phyloP scores from a whole-genome alignment of 2,113 vertebrate genomes.

The Platichthys stellatus region DNA sequence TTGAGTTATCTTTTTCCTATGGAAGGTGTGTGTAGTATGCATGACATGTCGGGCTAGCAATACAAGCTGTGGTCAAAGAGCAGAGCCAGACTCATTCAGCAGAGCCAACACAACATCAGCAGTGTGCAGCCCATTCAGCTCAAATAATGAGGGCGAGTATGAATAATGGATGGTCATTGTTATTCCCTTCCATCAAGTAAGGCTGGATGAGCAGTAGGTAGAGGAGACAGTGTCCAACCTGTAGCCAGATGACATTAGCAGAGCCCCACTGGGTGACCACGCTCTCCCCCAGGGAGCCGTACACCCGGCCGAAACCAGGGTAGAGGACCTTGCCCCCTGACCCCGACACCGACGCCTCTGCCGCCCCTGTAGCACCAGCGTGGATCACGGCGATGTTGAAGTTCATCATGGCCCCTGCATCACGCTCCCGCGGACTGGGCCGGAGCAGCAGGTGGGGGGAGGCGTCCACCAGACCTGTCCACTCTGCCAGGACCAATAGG shows the following conservation, averaged over 20 bases:
- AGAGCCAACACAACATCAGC: conserved; percentile 37
- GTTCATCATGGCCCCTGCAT: conserved; percentile 81
- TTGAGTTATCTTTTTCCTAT: conserved; percentile 46
- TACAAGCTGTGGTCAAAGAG: conserved; percentile 52
- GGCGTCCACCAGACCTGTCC: conserved; percentile 80
- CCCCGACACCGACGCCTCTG: conserved; percentile 80
- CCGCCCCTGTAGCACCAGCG: conserved; percentile 78
- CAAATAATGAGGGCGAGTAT: conserved; percentile 59
- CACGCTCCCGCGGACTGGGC: conserved; percentile 83
- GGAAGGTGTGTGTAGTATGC: conserved; percentile 44
- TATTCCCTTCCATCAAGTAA: conserved; percentile 59
- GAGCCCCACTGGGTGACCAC: conserved; percentile 87
- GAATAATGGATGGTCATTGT: conserved; percentile 71
- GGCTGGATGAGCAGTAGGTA: conserved; percentile 51
- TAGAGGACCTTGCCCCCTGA: conserved; percentile 88
- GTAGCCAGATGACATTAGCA: conserved; percentile 91
- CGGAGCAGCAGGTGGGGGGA: conserved; percentile 85
- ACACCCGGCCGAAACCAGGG: conserved; percentile 86
- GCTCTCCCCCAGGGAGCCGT: conserved; percentile 85
- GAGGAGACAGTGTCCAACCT: conserved; percentile 78
- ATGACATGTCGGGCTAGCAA: conserved; percentile 39
- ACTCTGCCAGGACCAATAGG: conserved; percentile 90
- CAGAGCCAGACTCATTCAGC: conserved; percentile 46
- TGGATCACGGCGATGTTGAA: conserved; percentile 88
- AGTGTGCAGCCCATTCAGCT: conserved; percentile 63